Base-by-base conservation (phyloP, 2,797 vertebrate species). In the Triplophysa bombifrons region DNA sequence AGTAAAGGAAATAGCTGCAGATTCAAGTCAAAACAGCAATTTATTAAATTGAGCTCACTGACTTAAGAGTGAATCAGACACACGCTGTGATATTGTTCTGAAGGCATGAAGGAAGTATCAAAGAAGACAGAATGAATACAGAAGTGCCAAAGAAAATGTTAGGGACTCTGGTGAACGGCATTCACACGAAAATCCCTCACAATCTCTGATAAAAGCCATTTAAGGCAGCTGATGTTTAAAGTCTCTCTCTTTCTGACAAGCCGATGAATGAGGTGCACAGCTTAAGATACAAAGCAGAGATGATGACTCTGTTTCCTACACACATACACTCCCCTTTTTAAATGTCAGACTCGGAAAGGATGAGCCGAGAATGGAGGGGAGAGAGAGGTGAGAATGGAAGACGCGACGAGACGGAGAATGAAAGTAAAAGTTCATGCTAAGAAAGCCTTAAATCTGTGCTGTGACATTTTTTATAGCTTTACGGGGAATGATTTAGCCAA, bases 391-490 rank as follows among this genome's bases (percentile, higher is more conserved):
- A 66, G 72, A 67, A 80, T 58, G 77, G 65, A 41, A 11, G 34
- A n/a, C 19, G 34, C 34, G n/a, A 20, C 48, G 17, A 78, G 79
- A 72, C 5, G 41, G 27, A 74, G 67, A 81, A 68, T 41, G 34
- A 78, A 69, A 25, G 70, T 10, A 51, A 66, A 71, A 51, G 72
- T 75, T 75, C 76, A 79, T 66, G 73, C 82, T 78, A 67, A 66
- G 82, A 86, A 72, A 84, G 83, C 87, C 82, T 91, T 92, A 90
- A 93, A 92, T 91, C 87, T 87, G 80, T 56, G 71, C 77, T 63
- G 73, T 91, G 91, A 88, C 90, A 81, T 90, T 91, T 86, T 89
- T 90, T 91, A 89, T 92, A 90, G 88, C 87, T 87, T 74, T 78
- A 87, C 78, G 76, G 76, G 84, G 88, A 87, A 88, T 92, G 91